Conservation (phyloP, 2,888 invertebrate genomes). For the Andrena minutula region DNA sequence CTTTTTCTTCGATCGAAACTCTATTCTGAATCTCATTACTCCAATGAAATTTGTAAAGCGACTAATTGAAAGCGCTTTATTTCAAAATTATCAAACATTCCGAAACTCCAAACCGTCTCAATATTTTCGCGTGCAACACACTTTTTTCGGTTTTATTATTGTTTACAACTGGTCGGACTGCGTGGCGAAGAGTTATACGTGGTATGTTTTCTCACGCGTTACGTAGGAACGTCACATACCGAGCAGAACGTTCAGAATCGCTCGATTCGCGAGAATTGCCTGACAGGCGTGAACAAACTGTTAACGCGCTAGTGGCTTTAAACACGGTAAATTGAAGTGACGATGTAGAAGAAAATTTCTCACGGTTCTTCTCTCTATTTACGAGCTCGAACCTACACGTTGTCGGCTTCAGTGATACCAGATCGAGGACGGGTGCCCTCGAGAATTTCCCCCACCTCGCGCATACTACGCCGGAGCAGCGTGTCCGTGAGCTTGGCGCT, state of each 20-base stretch:
- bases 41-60: not conserved
- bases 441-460: too few relatives aligned
- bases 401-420: too few relatives aligned
- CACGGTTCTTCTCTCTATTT: slow-evolving; percentile 46
- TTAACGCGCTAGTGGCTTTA: slow-evolving; percentile 40
- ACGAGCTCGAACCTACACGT: slow-evolving; percentile 33
- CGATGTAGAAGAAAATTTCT: slow-evolving; percentile 42
- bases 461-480: too few relatives aligned
- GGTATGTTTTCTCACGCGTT: not conserved
- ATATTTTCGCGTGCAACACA: too few relatives aligned
- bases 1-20: not conserved
- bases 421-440: too few relatives aligned
- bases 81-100: too few relatives aligned
- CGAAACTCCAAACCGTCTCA: too few relatives aligned
- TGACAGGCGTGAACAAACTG: slow-evolving; percentile 12
- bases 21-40: not conserved
- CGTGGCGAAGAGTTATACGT: not conserved
- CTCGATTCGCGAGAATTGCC: slow-evolving; percentile 31
- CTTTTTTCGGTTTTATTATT: not conserved
- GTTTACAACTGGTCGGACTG: not conserved
- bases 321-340: slow-evolving; percentile 31
- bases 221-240: slow-evolving; percentile 13
- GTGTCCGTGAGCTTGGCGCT: too few relatives aligned
- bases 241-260: slow-evolving; percentile 8
- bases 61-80: not conserved